phyloP scores from a whole-genome alignment of 2,797 vertebrate species.

The Schizothorax lantsangensis region DNA sequence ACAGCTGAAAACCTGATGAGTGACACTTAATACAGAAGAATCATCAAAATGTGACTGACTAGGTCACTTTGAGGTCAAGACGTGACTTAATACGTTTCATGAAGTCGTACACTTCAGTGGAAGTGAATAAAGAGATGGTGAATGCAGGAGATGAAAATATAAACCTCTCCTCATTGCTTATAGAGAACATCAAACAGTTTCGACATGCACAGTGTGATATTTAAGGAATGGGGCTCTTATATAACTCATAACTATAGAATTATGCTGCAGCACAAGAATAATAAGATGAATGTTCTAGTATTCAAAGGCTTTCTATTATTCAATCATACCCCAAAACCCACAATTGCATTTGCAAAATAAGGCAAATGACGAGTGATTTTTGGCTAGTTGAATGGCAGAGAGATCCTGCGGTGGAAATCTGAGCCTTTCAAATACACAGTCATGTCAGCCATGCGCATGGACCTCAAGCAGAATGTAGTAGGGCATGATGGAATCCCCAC shows the following conservation, averaged over 20 bases:
- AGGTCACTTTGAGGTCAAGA: slow-evolving; percentile 48
- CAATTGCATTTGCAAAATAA: slow-evolving; percentile 19
- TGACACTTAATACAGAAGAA: slow-evolving; percentile 13
- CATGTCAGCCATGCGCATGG: slow-evolving; percentile 61
- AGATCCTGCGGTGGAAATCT: slow-evolving; percentile 33
- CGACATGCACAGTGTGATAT: background rate
- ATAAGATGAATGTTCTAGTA: background rate
- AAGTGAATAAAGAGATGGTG: slow-evolving; percentile 9
- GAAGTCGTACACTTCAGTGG: background rate
- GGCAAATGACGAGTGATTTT: background rate
- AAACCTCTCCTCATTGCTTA: background rate
- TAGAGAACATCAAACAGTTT: background rate
- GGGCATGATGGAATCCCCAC: slow-evolving; percentile 68
- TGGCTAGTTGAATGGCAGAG: background rate
- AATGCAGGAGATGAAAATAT: slow-evolving; percentile 17
- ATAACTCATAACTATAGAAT: slow-evolving; percentile 20
- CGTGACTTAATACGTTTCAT: slow-evolving; percentile 51
- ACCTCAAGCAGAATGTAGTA: slow-evolving; percentile 70
- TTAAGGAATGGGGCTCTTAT: background rate
- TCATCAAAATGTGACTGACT: background rate
- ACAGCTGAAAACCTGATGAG: background rate
- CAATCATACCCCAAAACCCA: background rate
- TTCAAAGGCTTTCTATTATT: slow-evolving; percentile 16
- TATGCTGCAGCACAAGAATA: background rate
- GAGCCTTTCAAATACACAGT: slow-evolving; percentile 27